Conservation (phyloP, 2,888 invertebrate genomes). For the Rhamphomyia laevipes region DNA sequence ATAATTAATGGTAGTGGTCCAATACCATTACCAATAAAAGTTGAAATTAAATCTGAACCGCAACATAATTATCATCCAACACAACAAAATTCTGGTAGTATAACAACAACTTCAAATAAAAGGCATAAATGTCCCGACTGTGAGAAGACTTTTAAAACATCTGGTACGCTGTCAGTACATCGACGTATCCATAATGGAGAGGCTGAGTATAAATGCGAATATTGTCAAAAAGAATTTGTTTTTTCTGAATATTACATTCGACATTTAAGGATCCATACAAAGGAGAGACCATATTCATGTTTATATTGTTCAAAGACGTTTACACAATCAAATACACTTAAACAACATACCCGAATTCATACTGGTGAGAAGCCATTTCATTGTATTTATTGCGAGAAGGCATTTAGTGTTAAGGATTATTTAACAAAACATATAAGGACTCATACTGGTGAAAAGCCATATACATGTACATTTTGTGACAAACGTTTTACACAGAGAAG, state of each 20-base stretch:
- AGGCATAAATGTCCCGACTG: slow-evolving; percentile 36
- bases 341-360: slow-evolving; percentile 38
- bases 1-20: too few relatives aligned
- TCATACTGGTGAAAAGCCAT: slow-evolving; percentile 35
- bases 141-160: slow-evolving; percentile 35
- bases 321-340: slow-evolving; percentile 38
- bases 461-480: slow-evolving; percentile 34
- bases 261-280: slow-evolving; percentile 20
- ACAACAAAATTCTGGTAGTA: background rate
- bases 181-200: slow-evolving; percentile 35
- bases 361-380: slow-evolving; percentile 24
- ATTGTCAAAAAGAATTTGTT: background rate
- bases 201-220: slow-evolving; percentile 32
- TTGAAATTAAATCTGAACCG: background rate
- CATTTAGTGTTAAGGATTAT: slow-evolving; percentile 37
- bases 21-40: background rate
- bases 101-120: slow-evolving; percentile 10
- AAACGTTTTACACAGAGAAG: slow-evolving; percentile 36
- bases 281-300: slow-evolving; percentile 38
- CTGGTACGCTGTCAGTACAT: slow-evolving; percentile 34
- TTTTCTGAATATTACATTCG: background rate
- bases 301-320: slow-evolving; percentile 37
- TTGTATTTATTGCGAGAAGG: slow-evolving; percentile 24
- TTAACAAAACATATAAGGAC: slow-evolving; percentile 37
- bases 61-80: background rate